These are phyloP conservation scores for Paracanthobrama guichenoti DNA, from an alignment of 2,113 vertebrate genomes.

Conservation along the genomic window DNA sequence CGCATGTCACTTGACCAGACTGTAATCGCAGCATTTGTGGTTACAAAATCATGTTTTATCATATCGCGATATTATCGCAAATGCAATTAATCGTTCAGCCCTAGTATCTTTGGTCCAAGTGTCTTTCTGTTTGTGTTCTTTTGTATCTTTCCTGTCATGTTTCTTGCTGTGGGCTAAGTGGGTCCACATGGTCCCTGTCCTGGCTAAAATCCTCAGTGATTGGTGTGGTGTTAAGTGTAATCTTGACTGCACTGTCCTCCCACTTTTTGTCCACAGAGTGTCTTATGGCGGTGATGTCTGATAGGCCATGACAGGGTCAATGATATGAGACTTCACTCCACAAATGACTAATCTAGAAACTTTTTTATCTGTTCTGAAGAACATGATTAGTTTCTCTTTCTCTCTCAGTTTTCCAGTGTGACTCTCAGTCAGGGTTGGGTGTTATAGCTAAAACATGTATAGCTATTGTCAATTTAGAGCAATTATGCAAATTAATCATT, in stretches of 20 bases:
- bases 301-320: constrained; percentile 11
- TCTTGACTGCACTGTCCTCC: constrained; percentile 29
- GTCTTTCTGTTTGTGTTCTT: background rate
- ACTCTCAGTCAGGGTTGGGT: background rate
- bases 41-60: no score
- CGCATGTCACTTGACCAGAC: no score
- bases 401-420: background rate
- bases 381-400: background rate
- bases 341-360: constrained; percentile 1
- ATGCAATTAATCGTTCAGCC: no score
- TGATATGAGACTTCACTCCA: background rate
- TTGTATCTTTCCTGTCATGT: background rate
- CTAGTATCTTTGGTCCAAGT: background rate
- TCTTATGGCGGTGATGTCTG: constrained; percentile 7
- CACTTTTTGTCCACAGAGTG: background rate
- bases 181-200: constrained; percentile 20
- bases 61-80: no score
- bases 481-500: background rate
- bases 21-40: no score
- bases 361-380: constrained; percentile 17
- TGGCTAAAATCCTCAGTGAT: constrained; percentile 14
- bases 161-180: constrained; percentile 10
- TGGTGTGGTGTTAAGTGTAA: constrained; percentile 30
- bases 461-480: background rate
- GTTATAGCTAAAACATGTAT: background rate